phyloP scores from a whole-genome alignment of 2,888 invertebrate species.

The Drosophila limbata region DNA sequence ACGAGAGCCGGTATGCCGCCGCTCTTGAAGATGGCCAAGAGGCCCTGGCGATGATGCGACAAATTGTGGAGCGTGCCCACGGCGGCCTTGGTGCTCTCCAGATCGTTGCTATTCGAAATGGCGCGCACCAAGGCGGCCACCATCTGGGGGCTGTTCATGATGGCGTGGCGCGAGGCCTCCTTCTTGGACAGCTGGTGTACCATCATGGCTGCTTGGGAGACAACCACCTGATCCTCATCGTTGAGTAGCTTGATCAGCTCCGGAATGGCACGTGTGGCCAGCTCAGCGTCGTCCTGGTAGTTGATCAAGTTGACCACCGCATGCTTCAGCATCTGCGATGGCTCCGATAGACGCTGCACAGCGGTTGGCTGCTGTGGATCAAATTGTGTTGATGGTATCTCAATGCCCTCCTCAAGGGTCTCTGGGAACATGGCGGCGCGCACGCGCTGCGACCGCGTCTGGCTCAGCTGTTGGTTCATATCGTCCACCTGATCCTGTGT shows the following conservation, averaged over 20 bases:
- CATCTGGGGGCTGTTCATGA: constrained; percentile 98
- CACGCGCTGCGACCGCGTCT: constrained; percentile 98
- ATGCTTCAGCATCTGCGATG: constrained; percentile 98
- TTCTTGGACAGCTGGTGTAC: constrained; percentile 99
- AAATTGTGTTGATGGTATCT: constrained; percentile 98
- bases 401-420: constrained; percentile 97
- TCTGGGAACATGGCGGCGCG: constrained; percentile 99
- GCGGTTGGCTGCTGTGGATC: constrained; percentile 98
- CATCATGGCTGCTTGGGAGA: constrained; percentile 99
- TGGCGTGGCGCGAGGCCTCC: constrained; percentile 98
- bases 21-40: constrained; percentile 98
- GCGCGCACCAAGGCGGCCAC: constrained; percentile 97
- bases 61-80: constrained; percentile 99
- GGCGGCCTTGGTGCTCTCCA: constrained; percentile 98
- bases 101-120: constrained; percentile 97
- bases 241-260: constrained; percentile 98
- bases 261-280: constrained; percentile 98
- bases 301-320: constrained; percentile 99
- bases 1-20: constrained; percentile 99
- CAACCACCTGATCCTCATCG: constrained; percentile 98
- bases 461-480: constrained; percentile 98
- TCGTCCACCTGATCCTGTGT: constrained; percentile 98
- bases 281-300: constrained; percentile 98
- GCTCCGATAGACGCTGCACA: constrained; percentile 97
- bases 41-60: constrained; percentile 98